Evolutionary conservation across 2,113 vertebrate genomes (phyloP).

Genomic region (Eolophus roseicapilla): DNA sequence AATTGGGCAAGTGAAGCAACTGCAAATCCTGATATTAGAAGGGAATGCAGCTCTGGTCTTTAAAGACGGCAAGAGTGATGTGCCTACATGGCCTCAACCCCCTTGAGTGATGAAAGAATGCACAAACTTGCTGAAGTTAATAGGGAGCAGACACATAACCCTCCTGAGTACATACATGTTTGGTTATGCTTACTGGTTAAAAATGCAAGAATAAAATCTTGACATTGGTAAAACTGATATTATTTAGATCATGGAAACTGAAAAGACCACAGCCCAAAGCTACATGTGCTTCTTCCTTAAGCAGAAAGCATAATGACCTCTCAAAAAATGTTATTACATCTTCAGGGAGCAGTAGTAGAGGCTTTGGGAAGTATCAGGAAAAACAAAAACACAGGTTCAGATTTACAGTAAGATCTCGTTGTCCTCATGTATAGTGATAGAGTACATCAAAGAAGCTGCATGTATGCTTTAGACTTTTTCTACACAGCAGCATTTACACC

Average conservation of each 20-base stretch:
- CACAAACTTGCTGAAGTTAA: not conserved
- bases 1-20: not conserved
- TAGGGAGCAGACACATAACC: not conserved
- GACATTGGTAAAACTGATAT: not conserved
- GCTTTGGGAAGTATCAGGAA: not conserved
- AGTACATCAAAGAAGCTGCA: not conserved
- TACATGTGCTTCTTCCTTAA: not conserved
- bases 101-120: not conserved
- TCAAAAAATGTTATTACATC: not conserved
- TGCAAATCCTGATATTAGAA: not conserved
- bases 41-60: not conserved
- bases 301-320: not conserved
- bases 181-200: not conserved
- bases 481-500: not conserved
- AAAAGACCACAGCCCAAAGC: not conserved
- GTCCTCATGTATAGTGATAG: not conserved
- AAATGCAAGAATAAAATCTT: not conserved
- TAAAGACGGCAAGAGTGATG: not conserved
- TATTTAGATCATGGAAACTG: not conserved
- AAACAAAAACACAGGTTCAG: not conserved
- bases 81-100: not conserved
- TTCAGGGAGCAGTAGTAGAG: not conserved
- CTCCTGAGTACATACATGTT: not conserved
- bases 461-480: not conserved
- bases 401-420: not conserved